Evolutionary conservation across 2,113 vertebrate species (phyloP), one percentile per base, ranked within the genome.

Genomic region (Chamaetylas fuelleborni): DNA sequence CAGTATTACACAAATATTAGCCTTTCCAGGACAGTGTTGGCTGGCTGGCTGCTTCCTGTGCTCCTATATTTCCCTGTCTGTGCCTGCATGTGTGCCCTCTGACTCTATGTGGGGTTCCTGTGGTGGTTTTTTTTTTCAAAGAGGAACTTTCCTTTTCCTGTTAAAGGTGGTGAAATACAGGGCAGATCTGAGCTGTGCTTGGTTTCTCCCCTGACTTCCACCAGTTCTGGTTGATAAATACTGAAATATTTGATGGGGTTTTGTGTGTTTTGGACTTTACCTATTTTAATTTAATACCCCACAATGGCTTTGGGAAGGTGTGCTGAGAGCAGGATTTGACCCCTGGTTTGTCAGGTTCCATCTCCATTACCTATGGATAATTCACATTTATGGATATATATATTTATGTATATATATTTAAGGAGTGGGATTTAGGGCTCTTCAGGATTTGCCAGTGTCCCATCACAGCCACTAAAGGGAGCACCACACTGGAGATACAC

Each of bases 21-120:
- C 71, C 81, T 80, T 91, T 94, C 88, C 85, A 86, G 94, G 84
- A 90, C 0, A 7, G 40, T 47, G 71, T 15, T 94, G 85, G 66
- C 70, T 83, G 66, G 13, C 26, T 6, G 8, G 38, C 40, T 89
- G 22, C 20, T 91, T 94, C 91, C 71, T 95, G 70, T 58, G 50
- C 38, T 38, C 71, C 79, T 83, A 17, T 61, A 47, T 77, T 76
- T 77, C 77, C 22, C n/a, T 43, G 8, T 70, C 66, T 93, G 56
- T 66, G 42, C 62, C 70, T 76, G 66, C 9, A 10, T 28, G 25
- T 69, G 43, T 62, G 43, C 56, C 33, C 47, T 78, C 81, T 81
- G 67, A 67, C 22, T 29, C 34, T 2, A 0, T 6, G 58, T 9
- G 4, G 73, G 29, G 26, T 73, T 87, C 80, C 45, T 69, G 48